These are phyloP conservation scores for Epirrhoe tristata DNA, from an alignment of 2,888 invertebrate genomes.

Conservation along the genomic window DNA sequence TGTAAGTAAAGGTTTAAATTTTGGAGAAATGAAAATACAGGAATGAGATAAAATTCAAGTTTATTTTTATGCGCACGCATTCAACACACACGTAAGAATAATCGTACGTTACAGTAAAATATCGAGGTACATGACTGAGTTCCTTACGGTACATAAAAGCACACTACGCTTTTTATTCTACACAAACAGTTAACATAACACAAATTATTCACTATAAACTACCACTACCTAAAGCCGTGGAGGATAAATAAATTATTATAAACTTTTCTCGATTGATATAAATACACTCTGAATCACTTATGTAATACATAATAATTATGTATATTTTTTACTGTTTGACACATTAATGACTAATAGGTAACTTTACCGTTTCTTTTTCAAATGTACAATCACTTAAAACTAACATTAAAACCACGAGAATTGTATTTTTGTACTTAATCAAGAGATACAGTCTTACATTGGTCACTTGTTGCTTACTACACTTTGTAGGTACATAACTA, in stretches of 20 bases:
- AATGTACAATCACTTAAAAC: conserved; percentile 56
- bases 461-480: conserved; percentile 67
- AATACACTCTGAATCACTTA: conserved; percentile 70
- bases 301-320: conserved; percentile 28
- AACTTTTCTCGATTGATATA: conserved; percentile 58
- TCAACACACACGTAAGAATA: conserved; percentile 52
- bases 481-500: conserved; percentile 19
- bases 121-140: conserved; percentile 16
- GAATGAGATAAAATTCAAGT: conserved; percentile 33
- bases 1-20: no score
- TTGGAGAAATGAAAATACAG: conserved; percentile 27
- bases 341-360: conserved; percentile 69
- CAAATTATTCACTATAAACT: conserved; percentile 17
- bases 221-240: conserved; percentile 23
- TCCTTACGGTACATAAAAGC: conserved; percentile 17
- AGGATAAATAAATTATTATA: conserved; percentile 49
- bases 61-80: conserved; percentile 51
- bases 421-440: conserved; percentile 74
- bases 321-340: conserved; percentile 29
- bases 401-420: conserved; percentile 39
- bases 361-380: conserved; percentile 69
- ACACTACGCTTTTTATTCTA: conserved; percentile 30
- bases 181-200: conserved; percentile 23
- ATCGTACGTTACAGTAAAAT: conserved; percentile 25
- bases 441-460: conserved; percentile 77